Evolutionary conservation across 2,797 vertebrate species (phyloP).

Genomic region (Protonibea diacanthus): DNA sequence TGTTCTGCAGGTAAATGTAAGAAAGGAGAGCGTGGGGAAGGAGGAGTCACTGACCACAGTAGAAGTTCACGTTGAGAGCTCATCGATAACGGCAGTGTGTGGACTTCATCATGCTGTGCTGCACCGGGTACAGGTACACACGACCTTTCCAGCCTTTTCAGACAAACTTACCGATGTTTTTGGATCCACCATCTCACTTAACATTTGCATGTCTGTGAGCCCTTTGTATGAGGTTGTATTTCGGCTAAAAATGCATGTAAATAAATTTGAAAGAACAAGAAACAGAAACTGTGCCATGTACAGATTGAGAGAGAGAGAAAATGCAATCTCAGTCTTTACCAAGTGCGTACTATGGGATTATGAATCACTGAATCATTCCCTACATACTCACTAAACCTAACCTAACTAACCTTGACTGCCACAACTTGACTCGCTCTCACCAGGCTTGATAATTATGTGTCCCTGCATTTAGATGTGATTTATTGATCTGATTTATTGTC

Average conservation of each 20-base stretch:
- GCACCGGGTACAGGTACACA: constrained; percentile 79
- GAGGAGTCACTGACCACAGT: constrained; percentile 75
- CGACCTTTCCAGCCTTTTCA: too few relatives aligned
- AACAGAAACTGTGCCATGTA: too few relatives aligned
- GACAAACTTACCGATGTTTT: neutral
- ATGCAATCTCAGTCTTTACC: neutral
- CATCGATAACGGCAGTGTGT: constrained; percentile 87
- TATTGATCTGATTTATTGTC: too few relatives aligned
- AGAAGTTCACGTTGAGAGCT: constrained; percentile 90
- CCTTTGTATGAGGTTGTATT: too few relatives aligned
- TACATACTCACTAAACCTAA: neutral
- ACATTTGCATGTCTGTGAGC: too few relatives aligned
- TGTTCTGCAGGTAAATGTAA: constrained; percentile 82
- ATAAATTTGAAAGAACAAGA: too few relatives aligned
- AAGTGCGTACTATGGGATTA: neutral
- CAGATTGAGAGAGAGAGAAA: neutral
- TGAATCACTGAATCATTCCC: neutral
- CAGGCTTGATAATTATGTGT: too few relatives aligned
- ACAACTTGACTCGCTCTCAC: too few relatives aligned
- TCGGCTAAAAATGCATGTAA: too few relatives aligned
- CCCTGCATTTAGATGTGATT: too few relatives aligned
- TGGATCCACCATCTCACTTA: too few relatives aligned
- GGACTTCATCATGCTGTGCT: constrained; percentile 90
- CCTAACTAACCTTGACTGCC: too few relatives aligned
- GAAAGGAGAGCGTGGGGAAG: constrained; percentile 59